Conservation (phyloP, 2,797 vertebrate species). For the Xenops minutus region DNA sequence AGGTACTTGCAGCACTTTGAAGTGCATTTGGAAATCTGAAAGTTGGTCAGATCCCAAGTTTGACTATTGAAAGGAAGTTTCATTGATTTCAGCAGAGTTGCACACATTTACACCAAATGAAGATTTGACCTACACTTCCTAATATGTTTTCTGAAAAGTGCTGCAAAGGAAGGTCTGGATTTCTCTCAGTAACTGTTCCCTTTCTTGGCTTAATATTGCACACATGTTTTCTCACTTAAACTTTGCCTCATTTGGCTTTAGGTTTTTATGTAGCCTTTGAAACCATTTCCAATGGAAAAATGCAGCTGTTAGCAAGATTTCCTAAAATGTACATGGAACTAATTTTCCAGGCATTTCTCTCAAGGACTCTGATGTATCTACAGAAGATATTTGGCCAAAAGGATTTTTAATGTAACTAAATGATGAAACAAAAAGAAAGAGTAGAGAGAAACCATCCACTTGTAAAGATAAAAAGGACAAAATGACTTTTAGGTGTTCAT, state of each 20-base stretch:
- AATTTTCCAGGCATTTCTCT: constrained; percentile 80
- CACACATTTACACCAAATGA: constrained; percentile 15
- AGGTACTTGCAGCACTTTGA: neutral
- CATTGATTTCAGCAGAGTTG: neutral
- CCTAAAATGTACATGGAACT: constrained; percentile 80
- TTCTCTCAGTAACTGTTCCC: constrained; percentile 63
- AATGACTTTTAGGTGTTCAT: neutral
- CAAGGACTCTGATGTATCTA: constrained; percentile 68
- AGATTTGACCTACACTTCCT: neutral
- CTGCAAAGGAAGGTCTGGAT: constrained; percentile 18
- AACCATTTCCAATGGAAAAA: constrained; percentile 88
- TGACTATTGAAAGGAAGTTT: neutral
- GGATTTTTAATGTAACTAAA: constrained; percentile 44
- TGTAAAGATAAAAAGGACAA: neutral
- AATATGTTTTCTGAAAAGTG: constrained; percentile 35
- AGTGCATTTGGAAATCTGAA: constrained; percentile 17
- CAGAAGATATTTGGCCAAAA: constrained; percentile 51
- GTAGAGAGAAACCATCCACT: neutral
- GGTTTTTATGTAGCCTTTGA: constrained; percentile 75
- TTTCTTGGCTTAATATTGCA: constrained; percentile 73
- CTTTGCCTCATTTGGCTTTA: constrained; percentile 78
- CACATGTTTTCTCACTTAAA: constrained; percentile 81
- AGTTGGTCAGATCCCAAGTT: neutral
- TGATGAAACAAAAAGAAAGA: neutral
- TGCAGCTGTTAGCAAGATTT: constrained; percentile 87